A percentile compares a stretch with the other conserved stretches of the same genome.
Evolutionary conservation across 1,140 invertebrate species (phyloP).

Genomic region (Prorops nasuta): DNA sequence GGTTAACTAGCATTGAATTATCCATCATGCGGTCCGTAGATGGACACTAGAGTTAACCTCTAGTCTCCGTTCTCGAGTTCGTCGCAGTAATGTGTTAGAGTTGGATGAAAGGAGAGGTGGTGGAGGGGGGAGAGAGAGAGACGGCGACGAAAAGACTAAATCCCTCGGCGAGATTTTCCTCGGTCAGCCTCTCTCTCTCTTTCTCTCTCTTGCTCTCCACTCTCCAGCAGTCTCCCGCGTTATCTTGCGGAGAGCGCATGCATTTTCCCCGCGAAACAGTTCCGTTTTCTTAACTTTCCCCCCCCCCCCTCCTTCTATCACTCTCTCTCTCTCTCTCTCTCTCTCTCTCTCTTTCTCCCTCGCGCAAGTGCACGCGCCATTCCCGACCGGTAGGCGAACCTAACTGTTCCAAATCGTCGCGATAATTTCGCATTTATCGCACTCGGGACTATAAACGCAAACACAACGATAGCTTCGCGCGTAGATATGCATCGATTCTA

Average conservation of each 20-base stretch:
- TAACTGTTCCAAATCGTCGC: constrained; percentile 40
- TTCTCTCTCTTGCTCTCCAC: not conserved
- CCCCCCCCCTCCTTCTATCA: constrained; percentile 1
- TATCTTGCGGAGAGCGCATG: constrained; percentile 39
- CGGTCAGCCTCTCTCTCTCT: constrained; percentile 8
- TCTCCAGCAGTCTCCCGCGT: constrained; percentile 25
- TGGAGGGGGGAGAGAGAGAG: constrained; percentile 6
- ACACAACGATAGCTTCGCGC: constrained; percentile 7
- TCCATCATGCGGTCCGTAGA: constrained; percentile 34
- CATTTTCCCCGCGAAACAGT: constrained; percentile 35
- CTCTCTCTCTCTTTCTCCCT: constrained; percentile 8
- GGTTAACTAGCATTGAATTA: constrained; percentile 40
- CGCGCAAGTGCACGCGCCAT: constrained; percentile 13
- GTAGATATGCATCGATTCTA: not conserved
- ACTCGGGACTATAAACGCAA: no score
- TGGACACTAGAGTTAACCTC: constrained; percentile 38
- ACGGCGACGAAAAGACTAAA: not conserved
- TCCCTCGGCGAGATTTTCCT: constrained; percentile 5
- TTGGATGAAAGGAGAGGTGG: constrained; percentile 8
- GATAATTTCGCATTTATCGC: constrained; percentile 38
- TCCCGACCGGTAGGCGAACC: constrained; percentile 39
- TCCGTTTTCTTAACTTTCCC: constrained; percentile 36
- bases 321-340: not conserved
- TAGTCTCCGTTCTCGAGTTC: constrained; percentile 4
- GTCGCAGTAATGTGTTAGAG: not conserved